These are phyloP conservation scores for Wiebesia pumilae DNA, from an alignment of 1,140 invertebrate species.

Conservation along the genomic window DNA sequence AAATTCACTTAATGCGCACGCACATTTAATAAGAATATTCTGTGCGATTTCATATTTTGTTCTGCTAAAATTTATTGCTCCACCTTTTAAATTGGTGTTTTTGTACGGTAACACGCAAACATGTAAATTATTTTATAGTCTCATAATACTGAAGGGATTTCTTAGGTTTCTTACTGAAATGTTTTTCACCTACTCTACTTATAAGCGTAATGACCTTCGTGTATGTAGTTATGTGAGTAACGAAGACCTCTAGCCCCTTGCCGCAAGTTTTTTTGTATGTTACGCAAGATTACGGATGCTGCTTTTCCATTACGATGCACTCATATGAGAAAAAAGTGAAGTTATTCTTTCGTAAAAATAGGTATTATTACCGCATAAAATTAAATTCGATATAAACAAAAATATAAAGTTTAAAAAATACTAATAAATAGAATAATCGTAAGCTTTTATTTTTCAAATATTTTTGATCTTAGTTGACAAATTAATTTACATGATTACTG, in stretches of 20 bases:
- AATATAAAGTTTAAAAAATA: background rate
- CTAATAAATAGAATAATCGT: background rate
- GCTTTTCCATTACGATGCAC: background rate
- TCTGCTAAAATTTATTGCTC: background rate
- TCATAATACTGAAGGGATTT: conserved; percentile 14
- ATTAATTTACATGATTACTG: background rate
- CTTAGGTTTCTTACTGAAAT: background rate
- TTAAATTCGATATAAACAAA: background rate
- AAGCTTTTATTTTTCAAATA: background rate
- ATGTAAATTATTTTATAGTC: conserved; percentile 21
- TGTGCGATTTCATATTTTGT: conserved; percentile 8
- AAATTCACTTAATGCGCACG: background rate
- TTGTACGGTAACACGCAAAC: background rate
- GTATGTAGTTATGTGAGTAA: background rate
- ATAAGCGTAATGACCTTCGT: conserved; percentile 26
- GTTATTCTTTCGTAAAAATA: background rate
- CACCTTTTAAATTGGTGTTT: conserved; percentile 7
- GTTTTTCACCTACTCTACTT: conserved; percentile 32
- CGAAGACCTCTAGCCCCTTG: conserved; percentile 40
- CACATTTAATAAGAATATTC: background rate
- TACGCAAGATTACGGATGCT: background rate
- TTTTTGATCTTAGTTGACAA: background rate
- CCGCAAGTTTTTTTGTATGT: background rate
- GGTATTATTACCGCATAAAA: background rate
- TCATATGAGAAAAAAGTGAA: background rate